Evolutionary conservation across 2,797 vertebrate genomes (phyloP), one percentile per base, ranked within the genome.

Genomic region (Sebastes diaconus): DNA sequence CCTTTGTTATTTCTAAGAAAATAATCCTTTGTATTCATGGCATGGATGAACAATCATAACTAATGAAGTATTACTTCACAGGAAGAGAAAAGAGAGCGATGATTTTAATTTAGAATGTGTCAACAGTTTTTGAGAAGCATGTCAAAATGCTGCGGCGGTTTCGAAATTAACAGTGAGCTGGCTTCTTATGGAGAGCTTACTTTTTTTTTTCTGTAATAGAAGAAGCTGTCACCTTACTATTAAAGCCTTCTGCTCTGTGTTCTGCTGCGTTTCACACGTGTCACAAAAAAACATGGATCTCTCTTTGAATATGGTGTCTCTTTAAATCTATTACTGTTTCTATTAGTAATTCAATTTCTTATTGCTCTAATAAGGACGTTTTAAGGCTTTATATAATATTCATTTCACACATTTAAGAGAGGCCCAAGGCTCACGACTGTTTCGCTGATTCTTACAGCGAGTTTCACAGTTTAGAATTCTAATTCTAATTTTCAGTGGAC

Each of bases 51-150:
- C 88, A 93, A 87, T 89, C 86, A 60, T 32, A 84, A 78, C 83
- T 92, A 92, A 94, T 88, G 83, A 93, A 92, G 84, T 89, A 88
- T 91, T 87, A 79, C 86, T 87, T 83, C 78, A 64, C 58, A 25
- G 3, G 57, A 82, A 52, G 85, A 83, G 83, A 83, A 86, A 88
- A 81, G 69, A 80, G 84, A 86, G 72, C 34, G 73, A 84, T 71
- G 63, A 83, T 87, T 94, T 91, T 90, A 85, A 93, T 94, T 93
- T 91, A 79, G 80, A 83, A 88, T 36, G 69, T 90, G 90, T 91
- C 90, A 90, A 92, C 88, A 85, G 80, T 87, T 92, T 91, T 86
- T 73, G 67, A 85, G 74, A 77, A 79, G 77, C 76, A 63, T 83
- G 76, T 91, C 88, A 89, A 84, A 92, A 87, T 77, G 67, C 81